Conservation (phyloP, 1,140 invertebrate genomes). For the Fopius arisanus region DNA sequence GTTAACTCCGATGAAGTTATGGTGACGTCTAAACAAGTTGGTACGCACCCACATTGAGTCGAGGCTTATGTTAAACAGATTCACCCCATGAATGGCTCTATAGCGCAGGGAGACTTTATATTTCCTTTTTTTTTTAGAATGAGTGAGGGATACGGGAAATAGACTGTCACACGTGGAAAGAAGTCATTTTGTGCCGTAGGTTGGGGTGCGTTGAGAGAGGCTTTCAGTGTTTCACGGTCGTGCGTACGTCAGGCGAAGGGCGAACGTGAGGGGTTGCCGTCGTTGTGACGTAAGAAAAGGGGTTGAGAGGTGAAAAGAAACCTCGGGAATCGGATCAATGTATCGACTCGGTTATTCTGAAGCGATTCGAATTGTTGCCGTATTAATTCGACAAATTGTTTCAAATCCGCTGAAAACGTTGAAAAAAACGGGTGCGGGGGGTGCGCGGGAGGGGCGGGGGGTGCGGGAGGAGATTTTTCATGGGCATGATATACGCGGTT, state of each 20-base stretch:
- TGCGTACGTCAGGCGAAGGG: not conserved
- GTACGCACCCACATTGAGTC: not conserved
- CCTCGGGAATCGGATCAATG: too few relatives aligned
- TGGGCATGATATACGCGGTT: not conserved
- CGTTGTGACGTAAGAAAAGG: not conserved
- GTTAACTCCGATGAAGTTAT: not conserved
- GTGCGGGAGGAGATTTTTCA: too few relatives aligned
- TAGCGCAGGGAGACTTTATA: not conserved
- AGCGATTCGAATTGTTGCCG: not conserved
- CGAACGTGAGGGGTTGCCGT: not conserved
- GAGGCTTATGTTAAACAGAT: slow-evolving; percentile 30
- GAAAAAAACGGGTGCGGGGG: not conserved
- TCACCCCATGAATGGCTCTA: slow-evolving; percentile 24
- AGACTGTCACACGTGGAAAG: not conserved
- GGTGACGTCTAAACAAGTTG: not conserved
- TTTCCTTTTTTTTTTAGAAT: not conserved
- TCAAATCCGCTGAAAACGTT: not conserved
- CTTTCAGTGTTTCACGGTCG: slow-evolving; percentile 5
- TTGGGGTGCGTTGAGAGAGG: not conserved
- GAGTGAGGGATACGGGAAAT: not conserved
- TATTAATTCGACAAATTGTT: not conserved
- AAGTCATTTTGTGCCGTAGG: not conserved
- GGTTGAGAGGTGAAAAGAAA: not conserved
- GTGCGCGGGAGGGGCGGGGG: not conserved
- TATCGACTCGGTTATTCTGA: not conserved